Evolutionary conservation across 2,888 invertebrate genomes (phyloP).

Genomic region (Xylota segnis): DNA sequence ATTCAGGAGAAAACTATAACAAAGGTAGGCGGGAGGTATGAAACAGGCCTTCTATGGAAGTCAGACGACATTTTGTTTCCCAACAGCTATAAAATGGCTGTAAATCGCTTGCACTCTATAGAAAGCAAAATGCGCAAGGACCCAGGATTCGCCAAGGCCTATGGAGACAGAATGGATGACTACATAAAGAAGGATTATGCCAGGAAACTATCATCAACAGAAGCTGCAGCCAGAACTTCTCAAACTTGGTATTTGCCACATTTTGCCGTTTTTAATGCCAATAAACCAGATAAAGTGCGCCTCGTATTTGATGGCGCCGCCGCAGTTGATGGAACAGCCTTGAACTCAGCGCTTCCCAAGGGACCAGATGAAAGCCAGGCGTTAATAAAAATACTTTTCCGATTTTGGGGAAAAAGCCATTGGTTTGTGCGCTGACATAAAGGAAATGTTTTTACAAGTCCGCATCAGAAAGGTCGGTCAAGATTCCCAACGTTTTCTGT

Average conservation of each 20-base stretch:
- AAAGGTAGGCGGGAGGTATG: background rate
- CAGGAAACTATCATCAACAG: constrained; percentile 1
- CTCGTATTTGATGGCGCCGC: constrained; percentile 80
- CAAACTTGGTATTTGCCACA: constrained; percentile 78
- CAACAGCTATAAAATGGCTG: background rate
- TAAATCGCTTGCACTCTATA: background rate
- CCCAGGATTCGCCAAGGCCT: background rate
- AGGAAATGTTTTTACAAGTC: constrained; percentile 80
- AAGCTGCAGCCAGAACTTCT: background rate
- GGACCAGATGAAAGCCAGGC: constrained; percentile 78
- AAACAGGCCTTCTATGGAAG: background rate
- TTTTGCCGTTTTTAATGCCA: constrained; percentile 73
- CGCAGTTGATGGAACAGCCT: constrained; percentile 66
- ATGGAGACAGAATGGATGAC: background rate
- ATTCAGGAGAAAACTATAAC: background rate
- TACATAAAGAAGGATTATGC: background rate
- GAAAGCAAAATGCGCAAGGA: background rate
- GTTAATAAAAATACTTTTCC: constrained; percentile 78
- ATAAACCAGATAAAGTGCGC: constrained; percentile 79
- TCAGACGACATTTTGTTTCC: background rate
- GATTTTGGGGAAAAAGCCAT: constrained; percentile 78
- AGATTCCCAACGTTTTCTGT: constrained; percentile 78
- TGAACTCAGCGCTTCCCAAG: too few species aligned
- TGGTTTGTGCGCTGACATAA: constrained; percentile 79
- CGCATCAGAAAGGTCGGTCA: constrained; percentile 78